A percentile compares a stretch with the other conserved stretches of the same genome.
Conservation (phyloP, 2,888 invertebrate species). For the Macaria liturata region DNA sequence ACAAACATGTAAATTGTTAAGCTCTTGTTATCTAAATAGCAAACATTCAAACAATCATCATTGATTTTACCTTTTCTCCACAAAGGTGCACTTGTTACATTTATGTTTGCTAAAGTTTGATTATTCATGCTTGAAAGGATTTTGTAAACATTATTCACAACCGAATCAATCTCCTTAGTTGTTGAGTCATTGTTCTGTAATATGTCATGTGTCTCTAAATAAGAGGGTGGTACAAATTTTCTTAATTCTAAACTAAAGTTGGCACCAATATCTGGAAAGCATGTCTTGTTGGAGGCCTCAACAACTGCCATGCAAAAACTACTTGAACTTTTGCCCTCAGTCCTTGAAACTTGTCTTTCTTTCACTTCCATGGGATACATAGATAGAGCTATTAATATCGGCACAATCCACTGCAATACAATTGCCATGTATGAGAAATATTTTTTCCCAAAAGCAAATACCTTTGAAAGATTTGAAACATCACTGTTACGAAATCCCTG, state of each 20-base stretch:
- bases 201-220: constrained; percentile 54
- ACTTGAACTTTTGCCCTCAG: constrained; percentile 44
- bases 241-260: constrained; percentile 49
- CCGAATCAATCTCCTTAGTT: constrained; percentile 46
- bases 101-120: constrained; percentile 44
- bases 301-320: constrained; percentile 63
- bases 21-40: constrained; percentile 65
- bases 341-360: constrained; percentile 43
- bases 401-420: constrained; percentile 65
- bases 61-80: constrained; percentile 49
- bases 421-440: constrained; percentile 63
- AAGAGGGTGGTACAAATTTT: constrained; percentile 48
- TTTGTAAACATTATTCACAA: constrained; percentile 61
- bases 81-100: constrained; percentile 48
- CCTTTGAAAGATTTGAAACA: constrained; percentile 24
- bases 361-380: constrained; percentile 68
- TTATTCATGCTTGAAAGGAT: constrained; percentile 60
- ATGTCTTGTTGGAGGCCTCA: constrained; percentile 53
- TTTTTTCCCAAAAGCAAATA: constrained; percentile 51
- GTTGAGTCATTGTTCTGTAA: constrained; percentile 41
- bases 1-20: constrained; percentile 66
- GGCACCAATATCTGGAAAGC: constrained; percentile 35
- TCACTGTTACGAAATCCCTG: constrained; percentile 12
- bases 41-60: constrained; percentile 63
- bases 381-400: constrained; percentile 58